phyloP scores from a whole-genome alignment of 2,888 invertebrate genomes.

The Pilophorus perplexus region DNA sequence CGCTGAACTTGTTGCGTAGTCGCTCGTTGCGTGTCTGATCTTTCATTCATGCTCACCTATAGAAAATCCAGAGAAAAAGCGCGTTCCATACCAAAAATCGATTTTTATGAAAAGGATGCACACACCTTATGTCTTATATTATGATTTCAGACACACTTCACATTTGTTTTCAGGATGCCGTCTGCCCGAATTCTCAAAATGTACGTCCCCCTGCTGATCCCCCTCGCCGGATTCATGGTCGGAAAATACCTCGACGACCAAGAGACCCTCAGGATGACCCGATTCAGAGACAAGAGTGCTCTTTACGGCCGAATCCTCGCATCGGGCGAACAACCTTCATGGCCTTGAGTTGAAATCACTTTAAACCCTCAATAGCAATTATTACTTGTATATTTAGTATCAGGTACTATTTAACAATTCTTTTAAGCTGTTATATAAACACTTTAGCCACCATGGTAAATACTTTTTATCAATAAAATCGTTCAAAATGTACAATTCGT shows the following conservation, averaged over 20 bases:
- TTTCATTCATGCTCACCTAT: too few species aligned
- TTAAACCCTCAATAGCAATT: not conserved
- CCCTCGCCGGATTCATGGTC: slow-evolving; percentile 59
- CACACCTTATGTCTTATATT: too few species aligned
- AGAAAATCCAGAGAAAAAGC: too few species aligned
- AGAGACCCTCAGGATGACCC: slow-evolving; percentile 69
- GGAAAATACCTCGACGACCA: slow-evolving; percentile 66
- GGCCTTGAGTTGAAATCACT: slow-evolving; percentile 64
- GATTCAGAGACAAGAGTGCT: slow-evolving; percentile 75
- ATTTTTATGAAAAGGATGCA: too few species aligned
- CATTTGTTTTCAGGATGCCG: slow-evolving; percentile 46
- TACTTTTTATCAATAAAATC: too few species aligned
- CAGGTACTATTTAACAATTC: slow-evolving; percentile 18
- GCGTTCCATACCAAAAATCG: too few species aligned
- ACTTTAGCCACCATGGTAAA: too few species aligned
- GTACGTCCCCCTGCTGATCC: slow-evolving; percentile 55
- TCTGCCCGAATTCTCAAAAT: slow-evolving; percentile 52
- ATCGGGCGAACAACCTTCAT: slow-evolving; percentile 68
- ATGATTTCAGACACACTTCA: too few species aligned
- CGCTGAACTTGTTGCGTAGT: too few species aligned
- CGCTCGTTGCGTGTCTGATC: too few species aligned
- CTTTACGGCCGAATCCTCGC: slow-evolving; percentile 67
- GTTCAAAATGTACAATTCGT: too few species aligned
- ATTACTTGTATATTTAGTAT: not conserved
- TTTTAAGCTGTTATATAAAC: too few species aligned